Evolutionary conservation across 2,113 vertebrate species (phyloP), one percentile per base, ranked within the genome.

Genomic region (Regulus satrapa): DNA sequence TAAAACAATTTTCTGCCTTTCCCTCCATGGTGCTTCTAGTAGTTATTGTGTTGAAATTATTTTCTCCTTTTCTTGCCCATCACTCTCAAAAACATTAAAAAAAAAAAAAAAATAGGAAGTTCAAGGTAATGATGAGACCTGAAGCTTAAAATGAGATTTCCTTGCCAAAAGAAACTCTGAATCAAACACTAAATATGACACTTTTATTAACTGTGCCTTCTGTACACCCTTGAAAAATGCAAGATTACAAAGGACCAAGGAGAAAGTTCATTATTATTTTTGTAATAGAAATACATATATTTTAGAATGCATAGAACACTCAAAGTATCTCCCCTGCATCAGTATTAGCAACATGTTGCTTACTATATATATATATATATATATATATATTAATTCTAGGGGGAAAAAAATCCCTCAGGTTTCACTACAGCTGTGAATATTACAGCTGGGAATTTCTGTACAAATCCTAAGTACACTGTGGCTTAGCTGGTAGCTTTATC

Each of bases 391-490:
- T n/a, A n/a, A n/a, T n/a, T n/a, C n/a, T n/a, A n/a, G 8, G 4
- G 5, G 4, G 1, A 1, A 7, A 34, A 34, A n/a, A 18, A 15
- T 26, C 24, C 11, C 18, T 63, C n/a, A 5, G 12, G 1, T 36
- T 43, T 43, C 69, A 23, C 11, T 20, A 15, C 19, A 48, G 18
- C 36, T 18, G 2, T 7, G 26, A 46, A 3, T 5, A n/a, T 5
- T 20, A 25, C 9, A 41, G 14, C 11, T 1, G 2, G 5, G 19
- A 11, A 13, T 9, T 69, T 32, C 28, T 12, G 32, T 15, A 10
- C 40, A 14, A 55, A 41, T 3, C 16, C 45, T 1, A 24, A 26
- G 4, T 2, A 21, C 0, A 4, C 14, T 8, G 28, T 4, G 36
- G 21, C 18, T 45, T 8, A 18, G 32, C 55, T 12, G 29, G 29